phyloP scores from a whole-genome alignment of 2,797 vertebrate species.

The Acestrorhynchus altus region DNA sequence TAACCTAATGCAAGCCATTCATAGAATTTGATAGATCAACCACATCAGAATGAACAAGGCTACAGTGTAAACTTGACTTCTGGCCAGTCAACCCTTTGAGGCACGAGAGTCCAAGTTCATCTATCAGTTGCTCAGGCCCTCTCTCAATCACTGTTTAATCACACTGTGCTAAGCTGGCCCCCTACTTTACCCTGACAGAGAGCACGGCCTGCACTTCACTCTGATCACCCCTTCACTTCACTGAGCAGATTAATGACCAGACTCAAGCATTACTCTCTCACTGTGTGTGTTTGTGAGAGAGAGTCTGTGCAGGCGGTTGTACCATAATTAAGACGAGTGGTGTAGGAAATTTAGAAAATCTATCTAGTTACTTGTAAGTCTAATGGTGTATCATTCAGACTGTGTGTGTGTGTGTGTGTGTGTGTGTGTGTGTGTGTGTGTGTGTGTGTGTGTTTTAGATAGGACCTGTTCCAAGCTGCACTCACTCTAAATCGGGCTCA shows the following conservation, averaged over 20 bases:
- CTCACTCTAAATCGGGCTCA: slow-evolving; percentile 32
- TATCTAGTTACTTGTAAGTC: neutral
- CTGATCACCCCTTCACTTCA: neutral
- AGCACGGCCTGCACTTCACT: neutral
- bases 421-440: neutral
- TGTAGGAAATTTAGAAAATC: neutral
- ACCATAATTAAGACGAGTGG: neutral
- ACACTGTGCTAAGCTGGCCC: slow-evolving; percentile 10
- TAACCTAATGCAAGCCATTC: too few species aligned
- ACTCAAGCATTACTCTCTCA: neutral
- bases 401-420: neutral
- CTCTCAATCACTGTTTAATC: neutral
- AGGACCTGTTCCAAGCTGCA: neutral
- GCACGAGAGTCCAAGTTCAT: neutral
- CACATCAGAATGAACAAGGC: too few species aligned
- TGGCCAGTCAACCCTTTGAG: neutral
- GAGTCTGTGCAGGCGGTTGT: too few species aligned
- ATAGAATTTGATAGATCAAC: too few species aligned
- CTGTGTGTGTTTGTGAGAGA: neutral
- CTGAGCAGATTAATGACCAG: neutral
- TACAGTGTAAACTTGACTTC: too few species aligned
- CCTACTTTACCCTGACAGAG: neutral
- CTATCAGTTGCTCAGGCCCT: neutral
- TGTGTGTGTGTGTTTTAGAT: neutral
- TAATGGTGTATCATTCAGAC: neutral